Evolutionary conservation across 2,797 vertebrate genomes (phyloP).

Genomic region (Dromococcyx pavoninus): DNA sequence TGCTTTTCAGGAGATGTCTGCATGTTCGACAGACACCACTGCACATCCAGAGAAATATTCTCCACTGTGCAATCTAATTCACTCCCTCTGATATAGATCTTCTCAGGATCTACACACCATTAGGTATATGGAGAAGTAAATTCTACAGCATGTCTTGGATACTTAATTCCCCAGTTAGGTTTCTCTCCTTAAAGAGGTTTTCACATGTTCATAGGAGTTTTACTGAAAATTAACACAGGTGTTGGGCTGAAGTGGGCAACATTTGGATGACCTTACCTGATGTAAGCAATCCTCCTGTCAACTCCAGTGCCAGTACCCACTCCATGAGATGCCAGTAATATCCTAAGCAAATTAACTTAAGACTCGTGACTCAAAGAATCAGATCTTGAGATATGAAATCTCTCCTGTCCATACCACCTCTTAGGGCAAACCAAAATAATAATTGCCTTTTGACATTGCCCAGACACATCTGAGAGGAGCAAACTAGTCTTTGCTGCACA

Average conservation of each 20-base stretch:
- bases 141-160: neutral
- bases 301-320: neutral
- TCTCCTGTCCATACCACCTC: neutral
- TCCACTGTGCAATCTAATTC: neutral
- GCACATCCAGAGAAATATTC: neutral
- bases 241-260: neutral
- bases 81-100: neutral
- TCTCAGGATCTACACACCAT: fast-evolving
- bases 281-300: neutral
- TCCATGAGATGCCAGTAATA: neutral
- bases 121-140: neutral
- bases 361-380: neutral
- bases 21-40: fast-evolving
- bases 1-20: neutral
- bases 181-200: neutral
- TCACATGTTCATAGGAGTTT: neutral
- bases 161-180: neutral
- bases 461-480: neutral
- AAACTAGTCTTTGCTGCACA: neutral
- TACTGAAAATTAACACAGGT: neutral
- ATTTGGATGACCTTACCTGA: neutral
- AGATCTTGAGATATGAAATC: neutral
- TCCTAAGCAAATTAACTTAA: neutral
- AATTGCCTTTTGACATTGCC: neutral
- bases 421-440: neutral